These are phyloP conservation scores for Cheilosia vulpina DNA, from an alignment of 2,888 invertebrate species.

Conservation along the genomic window DNA sequence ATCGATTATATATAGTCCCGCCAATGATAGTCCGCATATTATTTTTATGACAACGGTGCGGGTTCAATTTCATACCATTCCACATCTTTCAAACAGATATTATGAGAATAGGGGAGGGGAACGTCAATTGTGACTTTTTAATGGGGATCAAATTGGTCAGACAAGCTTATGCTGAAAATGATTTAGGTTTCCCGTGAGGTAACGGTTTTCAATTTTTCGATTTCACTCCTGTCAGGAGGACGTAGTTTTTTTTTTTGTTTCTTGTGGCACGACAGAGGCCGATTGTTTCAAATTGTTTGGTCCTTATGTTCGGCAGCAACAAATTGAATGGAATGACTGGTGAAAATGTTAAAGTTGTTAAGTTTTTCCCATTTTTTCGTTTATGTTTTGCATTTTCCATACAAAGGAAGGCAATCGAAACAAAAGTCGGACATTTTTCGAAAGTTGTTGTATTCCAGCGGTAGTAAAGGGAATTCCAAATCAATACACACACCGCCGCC, in stretches of 20 bases:
- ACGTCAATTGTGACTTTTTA: constrained; percentile 70
- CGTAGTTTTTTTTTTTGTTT: constrained; percentile 25
- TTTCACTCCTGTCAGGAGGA: constrained; percentile 32
- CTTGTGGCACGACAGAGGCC: constrained; percentile 45
- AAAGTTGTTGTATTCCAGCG: constrained; percentile 6
- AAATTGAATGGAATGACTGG: constrained; percentile 69
- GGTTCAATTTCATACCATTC: constrained; percentile 38
- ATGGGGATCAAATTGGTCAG: constrained; percentile 70
- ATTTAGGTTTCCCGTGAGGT: constrained; percentile 70
- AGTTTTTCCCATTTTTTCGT: constrained; percentile 16
- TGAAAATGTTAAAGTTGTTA: constrained; percentile 67
- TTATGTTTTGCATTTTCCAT: constrained; percentile 2
- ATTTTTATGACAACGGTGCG: neutral
- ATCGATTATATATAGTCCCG: neutral
- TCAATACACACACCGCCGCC: constrained; percentile 17
- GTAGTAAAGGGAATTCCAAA: neutral
- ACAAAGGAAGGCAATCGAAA: constrained; percentile 32
- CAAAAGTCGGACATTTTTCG: constrained; percentile 40
- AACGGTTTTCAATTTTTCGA: constrained; percentile 53
- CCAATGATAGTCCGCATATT: neutral
- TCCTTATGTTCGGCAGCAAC: constrained; percentile 60
- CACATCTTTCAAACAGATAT: constrained; percentile 5
- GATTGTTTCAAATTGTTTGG: constrained; percentile 72
- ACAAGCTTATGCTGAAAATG: constrained; percentile 72
- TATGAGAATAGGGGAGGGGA: constrained; percentile 10